Evolutionary conservation across 2,797 vertebrate species (phyloP).

Genomic region (Neopelma chrysocephalum): DNA sequence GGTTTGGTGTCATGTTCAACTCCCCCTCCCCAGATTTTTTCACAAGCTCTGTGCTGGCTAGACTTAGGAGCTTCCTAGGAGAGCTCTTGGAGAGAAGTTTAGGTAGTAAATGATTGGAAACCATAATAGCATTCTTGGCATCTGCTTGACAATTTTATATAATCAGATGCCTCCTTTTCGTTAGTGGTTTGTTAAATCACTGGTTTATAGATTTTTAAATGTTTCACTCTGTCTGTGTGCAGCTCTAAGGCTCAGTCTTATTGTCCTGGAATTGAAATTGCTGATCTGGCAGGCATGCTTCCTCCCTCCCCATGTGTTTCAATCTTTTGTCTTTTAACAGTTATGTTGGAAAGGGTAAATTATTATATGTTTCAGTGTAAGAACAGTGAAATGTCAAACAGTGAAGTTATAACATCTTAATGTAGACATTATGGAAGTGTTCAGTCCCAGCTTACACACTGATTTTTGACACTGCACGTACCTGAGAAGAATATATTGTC

Average conservation of each 20-base stretch:
- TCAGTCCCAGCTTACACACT: not conserved
- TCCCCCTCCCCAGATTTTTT: not conserved
- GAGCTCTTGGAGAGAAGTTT: not conserved
- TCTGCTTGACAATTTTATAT: conserved; percentile 31
- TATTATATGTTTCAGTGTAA: not conserved
- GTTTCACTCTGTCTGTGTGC: not conserved
- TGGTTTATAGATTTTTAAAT: conserved; percentile 57
- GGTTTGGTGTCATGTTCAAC: not conserved
- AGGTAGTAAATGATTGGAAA: conserved; percentile 10
- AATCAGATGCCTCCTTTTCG: conserved; percentile 56
- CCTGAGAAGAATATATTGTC: not conserved
- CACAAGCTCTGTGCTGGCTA: not conserved
- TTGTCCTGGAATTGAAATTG: conserved; percentile 3
- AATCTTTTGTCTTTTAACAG: not conserved
- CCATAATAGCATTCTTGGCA: conserved; percentile 51
- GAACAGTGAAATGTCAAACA: not conserved
- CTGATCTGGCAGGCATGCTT: not conserved
- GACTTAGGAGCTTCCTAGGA: not conserved
- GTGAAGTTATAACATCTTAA: not conserved
- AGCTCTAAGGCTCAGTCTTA: not conserved
- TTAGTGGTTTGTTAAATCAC: conserved; percentile 57
- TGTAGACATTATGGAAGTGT: not conserved
- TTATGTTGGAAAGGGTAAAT: not conserved
- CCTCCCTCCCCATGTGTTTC: not conserved
- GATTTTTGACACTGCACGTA: not conserved